Evolutionary conservation across 37 sponge, comb jelly and placozoan genomes (phyloP).

Genomic region (Aplysina aerophoba): DNA sequence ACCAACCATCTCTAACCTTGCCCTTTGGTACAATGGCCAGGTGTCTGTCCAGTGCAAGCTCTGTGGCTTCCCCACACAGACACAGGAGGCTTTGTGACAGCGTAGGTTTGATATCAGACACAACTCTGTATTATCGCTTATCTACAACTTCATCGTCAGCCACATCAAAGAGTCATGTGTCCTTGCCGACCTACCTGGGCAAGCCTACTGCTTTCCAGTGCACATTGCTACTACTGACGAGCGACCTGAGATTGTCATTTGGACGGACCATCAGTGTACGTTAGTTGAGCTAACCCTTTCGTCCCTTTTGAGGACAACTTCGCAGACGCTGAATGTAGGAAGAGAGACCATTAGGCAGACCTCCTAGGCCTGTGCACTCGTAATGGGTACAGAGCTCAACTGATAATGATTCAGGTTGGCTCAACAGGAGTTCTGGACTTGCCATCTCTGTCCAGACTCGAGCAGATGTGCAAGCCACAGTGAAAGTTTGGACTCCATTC

Average conservation of each 20-base stretch:
- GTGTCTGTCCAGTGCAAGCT: not conserved
- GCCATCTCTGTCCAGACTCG: not conserved
- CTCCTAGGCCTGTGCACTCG: no score
- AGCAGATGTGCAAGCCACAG: not conserved
- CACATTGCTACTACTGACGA: slow-evolving; percentile 25
- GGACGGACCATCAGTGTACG: no score
- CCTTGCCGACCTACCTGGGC: no score
- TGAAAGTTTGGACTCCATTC: not conserved
- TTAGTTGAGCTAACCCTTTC: no score
- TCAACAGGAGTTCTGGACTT: not conserved
- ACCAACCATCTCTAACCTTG: not conserved
- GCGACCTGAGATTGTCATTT: slow-evolving; percentile 4
- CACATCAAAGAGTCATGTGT: not conserved
- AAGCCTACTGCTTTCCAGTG: not conserved
- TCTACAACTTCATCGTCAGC: not conserved
- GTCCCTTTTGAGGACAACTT: no score
- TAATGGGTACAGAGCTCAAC: not conserved
- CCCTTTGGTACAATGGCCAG: slow-evolving; percentile 12
- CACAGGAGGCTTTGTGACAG: not conserved
- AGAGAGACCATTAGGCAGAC: no score
- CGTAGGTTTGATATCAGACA: not conserved
- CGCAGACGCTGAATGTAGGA: no score
- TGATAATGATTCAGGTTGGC: not conserved
- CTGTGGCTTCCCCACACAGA: slow-evolving; percentile 5
- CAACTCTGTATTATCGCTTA: not conserved